These are phyloP conservation scores for Tamias sibiricus DNA, from an alignment of 2,113 vertebrate species.

Conservation along the genomic window DNA sequence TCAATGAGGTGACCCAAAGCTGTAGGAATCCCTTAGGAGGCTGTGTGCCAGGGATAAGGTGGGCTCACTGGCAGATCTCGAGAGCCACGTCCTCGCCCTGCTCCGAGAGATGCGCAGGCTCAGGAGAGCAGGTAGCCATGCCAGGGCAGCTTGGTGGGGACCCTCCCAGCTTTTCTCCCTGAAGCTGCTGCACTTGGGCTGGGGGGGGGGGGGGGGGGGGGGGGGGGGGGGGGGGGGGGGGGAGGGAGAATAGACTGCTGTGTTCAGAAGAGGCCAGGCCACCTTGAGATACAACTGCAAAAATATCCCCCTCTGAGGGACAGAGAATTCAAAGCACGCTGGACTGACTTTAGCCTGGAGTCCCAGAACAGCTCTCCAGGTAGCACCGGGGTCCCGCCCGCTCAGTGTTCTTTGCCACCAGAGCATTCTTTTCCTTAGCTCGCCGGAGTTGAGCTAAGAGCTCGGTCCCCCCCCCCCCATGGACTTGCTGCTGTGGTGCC, in stretches of 20 bases:
- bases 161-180: neutral
- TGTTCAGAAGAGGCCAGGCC: neutral
- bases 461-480: accelerated
- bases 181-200: neutral
- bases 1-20: neutral
- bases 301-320: neutral
- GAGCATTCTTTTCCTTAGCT: neutral
- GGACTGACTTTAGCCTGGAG: neutral
- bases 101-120: neutral
- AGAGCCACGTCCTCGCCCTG: neutral
- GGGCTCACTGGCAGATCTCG: too few species aligned
- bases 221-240: too few species aligned
- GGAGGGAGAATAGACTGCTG: too few species aligned
- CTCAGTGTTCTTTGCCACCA: neutral
- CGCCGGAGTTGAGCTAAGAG: neutral
- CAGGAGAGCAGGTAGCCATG: accelerated
- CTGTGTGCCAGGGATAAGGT: neutral
- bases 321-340: neutral
- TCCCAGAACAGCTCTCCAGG: neutral
- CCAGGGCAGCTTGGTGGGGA: neutral
- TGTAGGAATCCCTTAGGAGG: neutral
- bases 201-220: too few species aligned
- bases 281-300: neutral
- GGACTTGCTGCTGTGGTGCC: neutral
- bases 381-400: accelerated